Conservation (phyloP, 2,797 vertebrate genomes). For the Centroberyx gerrardi region DNA sequence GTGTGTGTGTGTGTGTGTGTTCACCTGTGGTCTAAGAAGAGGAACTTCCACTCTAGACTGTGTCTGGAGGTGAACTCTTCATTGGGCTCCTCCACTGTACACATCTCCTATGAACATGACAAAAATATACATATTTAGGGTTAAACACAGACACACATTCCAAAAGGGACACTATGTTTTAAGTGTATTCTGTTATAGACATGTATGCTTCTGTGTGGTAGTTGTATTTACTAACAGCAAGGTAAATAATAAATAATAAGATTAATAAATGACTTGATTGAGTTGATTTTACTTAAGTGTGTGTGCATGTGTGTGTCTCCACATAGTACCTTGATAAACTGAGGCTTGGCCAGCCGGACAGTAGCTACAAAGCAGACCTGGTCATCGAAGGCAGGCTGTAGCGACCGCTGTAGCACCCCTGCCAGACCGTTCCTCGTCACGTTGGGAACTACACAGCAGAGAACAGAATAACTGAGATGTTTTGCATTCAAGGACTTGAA, state of each 20-base stretch:
- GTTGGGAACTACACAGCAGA: conserved; percentile 87
- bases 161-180: no score
- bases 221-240: background rate
- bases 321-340: conserved; percentile 94
- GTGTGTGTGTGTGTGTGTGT: background rate
- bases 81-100: conserved; percentile 95
- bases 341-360: conserved; percentile 96
- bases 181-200: no score
- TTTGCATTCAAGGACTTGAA: background rate
- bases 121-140: conserved; percentile 19
- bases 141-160: background rate
- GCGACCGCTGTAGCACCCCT: conserved; percentile 92
- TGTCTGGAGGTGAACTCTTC: conserved; percentile 99
- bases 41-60: conserved; percentile 99
- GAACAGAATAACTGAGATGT: background rate
- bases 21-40: conserved; percentile 98
- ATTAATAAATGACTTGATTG: background rate
- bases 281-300: conserved; percentile 1
- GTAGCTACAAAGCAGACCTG: conserved; percentile 98
- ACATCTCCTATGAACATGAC: conserved; percentile 92
- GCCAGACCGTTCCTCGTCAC: conserved; percentile 94
- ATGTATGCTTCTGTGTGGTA: no score
- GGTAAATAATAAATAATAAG: background rate
- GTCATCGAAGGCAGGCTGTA: conserved; percentile 93
- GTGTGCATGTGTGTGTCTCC: background rate